phyloP scores from a whole-genome alignment of 2,888 invertebrate genomes.

The Phlogophora meticulosa region DNA sequence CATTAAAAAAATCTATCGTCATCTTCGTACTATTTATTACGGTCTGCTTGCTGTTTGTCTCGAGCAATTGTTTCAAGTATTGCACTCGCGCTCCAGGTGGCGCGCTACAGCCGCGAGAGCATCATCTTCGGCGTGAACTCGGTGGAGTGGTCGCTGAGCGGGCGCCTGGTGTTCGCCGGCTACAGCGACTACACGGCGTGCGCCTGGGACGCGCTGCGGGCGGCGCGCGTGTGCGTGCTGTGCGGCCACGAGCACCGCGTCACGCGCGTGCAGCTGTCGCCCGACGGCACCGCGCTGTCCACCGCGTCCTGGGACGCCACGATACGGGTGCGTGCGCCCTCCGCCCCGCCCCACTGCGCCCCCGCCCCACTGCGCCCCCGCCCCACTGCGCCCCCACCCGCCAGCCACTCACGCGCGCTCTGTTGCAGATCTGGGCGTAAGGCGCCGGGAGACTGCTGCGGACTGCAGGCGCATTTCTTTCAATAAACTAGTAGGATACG shows the following conservation, averaged over 20 bases:
- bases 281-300: constrained; percentile 99
- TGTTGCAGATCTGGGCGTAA: constrained; percentile 78
- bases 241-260: constrained; percentile 99
- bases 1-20: too few species aligned
- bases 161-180: constrained; percentile 98
- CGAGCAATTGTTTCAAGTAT: too few species aligned
- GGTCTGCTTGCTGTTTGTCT: too few species aligned
- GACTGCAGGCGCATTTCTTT: constrained; percentile 28
- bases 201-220: constrained; percentile 99
- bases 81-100: too few species aligned
- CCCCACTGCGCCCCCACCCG: too few species aligned
- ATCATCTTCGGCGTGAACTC: constrained; percentile 99
- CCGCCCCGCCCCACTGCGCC: too few species aligned
- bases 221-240: constrained; percentile 96
- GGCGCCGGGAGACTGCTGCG: constrained; percentile 11
- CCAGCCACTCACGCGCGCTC: too few species aligned
- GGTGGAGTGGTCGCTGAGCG: constrained; percentile 99
- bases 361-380: too few species aligned
- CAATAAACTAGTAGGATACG: constrained; percentile 27
- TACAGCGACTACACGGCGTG: constrained; percentile 99
- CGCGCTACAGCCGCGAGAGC: constrained; percentile 98
- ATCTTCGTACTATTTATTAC: too few species aligned
- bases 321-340: constrained; percentile 91
- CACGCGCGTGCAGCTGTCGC: constrained; percentile 97
- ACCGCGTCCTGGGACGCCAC: constrained; percentile 98